Base-by-base conservation (phyloP, 2,888 invertebrate species). In the Trypoxylon attenuatum region DNA sequence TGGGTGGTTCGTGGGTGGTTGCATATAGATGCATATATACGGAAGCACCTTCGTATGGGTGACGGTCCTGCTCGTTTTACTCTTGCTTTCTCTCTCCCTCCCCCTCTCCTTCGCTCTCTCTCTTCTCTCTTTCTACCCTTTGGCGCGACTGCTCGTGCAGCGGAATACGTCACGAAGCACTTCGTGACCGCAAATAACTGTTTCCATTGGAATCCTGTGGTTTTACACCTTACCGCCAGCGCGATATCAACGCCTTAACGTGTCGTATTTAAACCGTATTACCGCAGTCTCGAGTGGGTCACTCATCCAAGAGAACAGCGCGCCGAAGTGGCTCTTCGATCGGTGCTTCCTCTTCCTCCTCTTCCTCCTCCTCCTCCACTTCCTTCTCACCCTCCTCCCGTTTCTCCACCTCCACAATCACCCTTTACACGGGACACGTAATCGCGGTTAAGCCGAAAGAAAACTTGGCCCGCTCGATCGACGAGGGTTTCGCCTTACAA, bases 101-200 rank as follows among this genome's bases (percentile, higher is more conserved):
- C 10, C 27, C 10, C 27, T 27, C 2, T 27, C n/a, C n/a, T 15
- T n/a, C n/a, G n/a, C 33, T 33, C 8, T 10, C 3, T 10, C 33
- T 10, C n/a, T 3, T 1, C 27, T 27, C 27, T 1, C 27, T 27
- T 10, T 27, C 1, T 27, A 6, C 10, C 27, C 10, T 10, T 27
- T n/a, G n/a, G n/a, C 2, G 6, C 50, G 47, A 45, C 45, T 47
- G 51, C 55, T 43, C 56, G 68, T 61, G 62, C 61, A 56, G 49
- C 41, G 50, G 64, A 51, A 64, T 67, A 73, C 77, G 75, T 68
- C 63, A 63, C 64, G 69, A 61, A 62, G 67, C 57, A 66, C 68
- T 64, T 68, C 69, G 70, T 74, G 76, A 82, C 83, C 83, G 81
- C 83, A 83, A 83, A 82, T 83, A 83, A 83, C 82, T 81, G 81